Conservation (phyloP, 2,888 invertebrate species). For the Criorhina ranunculi region DNA sequence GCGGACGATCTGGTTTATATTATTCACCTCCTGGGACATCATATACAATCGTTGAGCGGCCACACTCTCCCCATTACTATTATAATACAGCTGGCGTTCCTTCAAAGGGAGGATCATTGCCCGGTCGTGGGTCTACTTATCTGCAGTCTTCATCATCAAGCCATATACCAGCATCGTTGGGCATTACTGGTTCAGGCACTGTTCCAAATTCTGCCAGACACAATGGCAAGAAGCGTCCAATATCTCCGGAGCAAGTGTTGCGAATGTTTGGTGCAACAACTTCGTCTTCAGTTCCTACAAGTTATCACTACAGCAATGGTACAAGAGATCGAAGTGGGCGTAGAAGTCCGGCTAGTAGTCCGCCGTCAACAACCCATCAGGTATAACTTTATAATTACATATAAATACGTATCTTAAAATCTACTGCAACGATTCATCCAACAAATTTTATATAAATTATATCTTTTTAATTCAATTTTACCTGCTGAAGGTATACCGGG, state of each 20-base stretch:
- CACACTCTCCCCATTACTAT: conserved; percentile 88
- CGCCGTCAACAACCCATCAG: conserved; percentile 92
- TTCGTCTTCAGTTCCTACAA: conserved; percentile 85
- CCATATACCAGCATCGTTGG: conserved; percentile 85
- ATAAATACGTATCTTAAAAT: neutral
- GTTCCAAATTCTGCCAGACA: conserved; percentile 84
- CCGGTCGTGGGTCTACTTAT: conserved; percentile 88
- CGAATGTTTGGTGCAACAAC: conserved; percentile 87
- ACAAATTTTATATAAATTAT: neutral
- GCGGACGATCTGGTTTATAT: conserved; percentile 89
- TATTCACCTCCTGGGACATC: conserved; percentile 95
- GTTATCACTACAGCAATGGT: conserved; percentile 85
- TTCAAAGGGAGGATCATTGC: conserved; percentile 84
- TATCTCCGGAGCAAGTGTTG: conserved; percentile 93
- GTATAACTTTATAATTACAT: conserved; percentile 82
- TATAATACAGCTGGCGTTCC: conserved; percentile 85
- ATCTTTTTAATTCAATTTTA: conserved; percentile 2
- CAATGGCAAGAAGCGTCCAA: conserved; percentile 90
- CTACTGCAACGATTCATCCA: neutral
- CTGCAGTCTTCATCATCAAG: conserved; percentile 88
- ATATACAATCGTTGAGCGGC: conserved; percentile 94
- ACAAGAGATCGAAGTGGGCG: conserved; percentile 83
- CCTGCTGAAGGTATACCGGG: conserved; percentile 86
- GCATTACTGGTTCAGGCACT: conserved; percentile 78
- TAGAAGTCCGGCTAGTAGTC: conserved; percentile 90